A percentile compares a stretch with the other conserved stretches of the same genome.
Conservation (phyloP, 1,140 invertebrate genomes). For the Lasioglossum baleicum region DNA sequence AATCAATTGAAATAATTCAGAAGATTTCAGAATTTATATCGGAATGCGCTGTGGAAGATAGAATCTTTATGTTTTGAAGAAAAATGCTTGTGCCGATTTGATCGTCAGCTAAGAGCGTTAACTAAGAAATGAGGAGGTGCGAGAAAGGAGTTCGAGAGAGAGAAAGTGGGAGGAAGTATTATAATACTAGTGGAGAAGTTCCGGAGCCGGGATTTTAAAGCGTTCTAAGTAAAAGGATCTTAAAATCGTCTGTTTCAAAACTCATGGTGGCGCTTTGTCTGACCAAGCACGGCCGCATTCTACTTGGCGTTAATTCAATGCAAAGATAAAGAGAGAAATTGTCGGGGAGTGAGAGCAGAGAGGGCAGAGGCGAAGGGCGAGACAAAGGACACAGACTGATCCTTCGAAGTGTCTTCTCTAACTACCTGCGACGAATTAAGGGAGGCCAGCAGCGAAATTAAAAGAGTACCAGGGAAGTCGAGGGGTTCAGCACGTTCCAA, state of each 20-base stretch:
- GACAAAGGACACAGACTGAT: slow-evolving; percentile 15
- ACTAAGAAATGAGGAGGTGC: too few relatives aligned
- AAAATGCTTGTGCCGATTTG: too few relatives aligned
- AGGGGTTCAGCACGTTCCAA: slow-evolving; percentile 68
- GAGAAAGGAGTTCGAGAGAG: too few relatives aligned
- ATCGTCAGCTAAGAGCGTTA: too few relatives aligned
- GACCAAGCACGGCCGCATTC: slow-evolving; percentile 23
- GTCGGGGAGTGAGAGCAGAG: too few relatives aligned
- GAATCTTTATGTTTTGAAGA: too few relatives aligned
- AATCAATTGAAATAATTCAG: too few relatives aligned
- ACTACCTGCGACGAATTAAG: slow-evolving; percentile 68
- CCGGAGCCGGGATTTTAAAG: not conserved
- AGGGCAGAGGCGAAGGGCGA: too few relatives aligned
- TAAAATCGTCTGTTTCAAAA: not conserved
- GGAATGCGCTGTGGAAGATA: too few relatives aligned
- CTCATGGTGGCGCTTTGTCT: slow-evolving; percentile 15
- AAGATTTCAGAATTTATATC: too few relatives aligned
- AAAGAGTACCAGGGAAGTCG: slow-evolving; percentile 59
- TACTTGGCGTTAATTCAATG: slow-evolving; percentile 52
- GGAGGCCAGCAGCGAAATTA: slow-evolving; percentile 62
- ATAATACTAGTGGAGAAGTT: too few relatives aligned
- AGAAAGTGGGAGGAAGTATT: too few relatives aligned
- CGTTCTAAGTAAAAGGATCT: not conserved
- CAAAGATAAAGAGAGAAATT: slow-evolving; percentile 19
- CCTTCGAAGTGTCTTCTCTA: slow-evolving; percentile 54